phyloP scores from a whole-genome alignment of 2,797 vertebrate genomes.

The Sebastiscus albofasciatus region DNA sequence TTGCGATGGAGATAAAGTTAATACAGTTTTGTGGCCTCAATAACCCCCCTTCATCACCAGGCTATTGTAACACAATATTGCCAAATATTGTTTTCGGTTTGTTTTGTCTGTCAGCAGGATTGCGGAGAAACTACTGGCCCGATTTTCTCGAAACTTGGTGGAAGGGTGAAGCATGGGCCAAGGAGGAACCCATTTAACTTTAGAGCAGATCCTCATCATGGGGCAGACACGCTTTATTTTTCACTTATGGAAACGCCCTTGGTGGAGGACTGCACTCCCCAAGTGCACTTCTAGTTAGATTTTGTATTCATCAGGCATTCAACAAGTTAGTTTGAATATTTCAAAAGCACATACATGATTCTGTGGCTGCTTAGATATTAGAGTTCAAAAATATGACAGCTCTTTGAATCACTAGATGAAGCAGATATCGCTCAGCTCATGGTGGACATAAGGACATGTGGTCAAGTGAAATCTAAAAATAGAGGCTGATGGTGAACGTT shows the following conservation, averaged over 20 bases:
- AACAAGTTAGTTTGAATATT: neutral
- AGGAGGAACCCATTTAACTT: neutral
- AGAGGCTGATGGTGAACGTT: neutral
- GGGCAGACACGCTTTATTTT: neutral
- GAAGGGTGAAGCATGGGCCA: neutral
- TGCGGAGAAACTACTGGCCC: neutral
- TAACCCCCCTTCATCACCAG: neutral
- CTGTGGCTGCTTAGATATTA: neutral
- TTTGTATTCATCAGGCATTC: neutral
- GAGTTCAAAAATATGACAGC: neutral
- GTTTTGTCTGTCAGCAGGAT: neutral
- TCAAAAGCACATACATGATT: neutral
- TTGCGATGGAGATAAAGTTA: neutral
- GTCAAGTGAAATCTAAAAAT: neutral
- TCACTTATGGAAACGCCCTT: neutral
- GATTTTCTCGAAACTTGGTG: neutral
- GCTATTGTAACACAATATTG: neutral
- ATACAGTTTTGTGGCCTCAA: neutral
- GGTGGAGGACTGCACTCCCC: neutral
- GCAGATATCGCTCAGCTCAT: neutral
- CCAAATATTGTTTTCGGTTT: neutral
- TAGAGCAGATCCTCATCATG: too few relatives aligned
- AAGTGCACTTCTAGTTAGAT: neutral
- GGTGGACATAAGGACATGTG: neutral
- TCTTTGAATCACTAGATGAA: neutral